Evolutionary conservation across 2,113 vertebrate genomes (phyloP).

Genomic region (Lipophrys pholis): DNA sequence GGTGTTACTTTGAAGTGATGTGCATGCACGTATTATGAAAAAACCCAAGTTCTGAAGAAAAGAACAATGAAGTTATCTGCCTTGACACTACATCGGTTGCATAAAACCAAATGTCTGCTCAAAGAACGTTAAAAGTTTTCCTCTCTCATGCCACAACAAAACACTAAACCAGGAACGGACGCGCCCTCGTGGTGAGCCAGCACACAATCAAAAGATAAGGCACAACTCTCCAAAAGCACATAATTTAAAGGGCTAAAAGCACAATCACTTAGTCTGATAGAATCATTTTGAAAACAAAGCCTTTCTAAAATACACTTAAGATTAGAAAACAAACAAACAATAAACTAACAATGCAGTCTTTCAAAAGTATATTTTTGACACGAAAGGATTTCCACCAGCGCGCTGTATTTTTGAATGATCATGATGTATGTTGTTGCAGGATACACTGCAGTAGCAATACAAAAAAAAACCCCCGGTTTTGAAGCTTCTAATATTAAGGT

Average conservation of each 20-base stretch:
- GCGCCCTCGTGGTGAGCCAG: slow-evolving; percentile 24
- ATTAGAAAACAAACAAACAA: slow-evolving; percentile 1
- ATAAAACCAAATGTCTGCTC: slow-evolving; percentile 12
- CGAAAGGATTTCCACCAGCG: slow-evolving; percentile 25
- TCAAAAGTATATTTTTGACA: slow-evolving; percentile 3
- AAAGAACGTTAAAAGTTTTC: neutral
- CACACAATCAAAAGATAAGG: slow-evolving; percentile 3
- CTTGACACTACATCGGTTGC: slow-evolving; percentile 23
- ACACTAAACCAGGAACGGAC: neutral
- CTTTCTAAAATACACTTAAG: neutral
- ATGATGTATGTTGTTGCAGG: slow-evolving; percentile 4
- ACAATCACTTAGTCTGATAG: neutral
- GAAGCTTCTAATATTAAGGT: neutral
- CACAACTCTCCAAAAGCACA: neutral
- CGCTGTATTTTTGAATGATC: neutral
- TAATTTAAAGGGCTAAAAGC: slow-evolving; percentile 4
- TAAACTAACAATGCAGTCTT: slow-evolving; percentile 6
- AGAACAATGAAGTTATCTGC: neutral
- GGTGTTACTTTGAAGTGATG: too few species aligned
- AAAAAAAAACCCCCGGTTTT: slow-evolving; percentile 16
- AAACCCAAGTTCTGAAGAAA: too few species aligned
- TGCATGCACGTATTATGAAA: too few species aligned
- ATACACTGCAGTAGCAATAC: neutral
- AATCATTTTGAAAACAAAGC: slow-evolving; percentile 12
- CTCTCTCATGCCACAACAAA: neutral